Evolutionary conservation across 2,797 vertebrate species (phyloP).

Genomic region (Pangasius mekongensis): DNA sequence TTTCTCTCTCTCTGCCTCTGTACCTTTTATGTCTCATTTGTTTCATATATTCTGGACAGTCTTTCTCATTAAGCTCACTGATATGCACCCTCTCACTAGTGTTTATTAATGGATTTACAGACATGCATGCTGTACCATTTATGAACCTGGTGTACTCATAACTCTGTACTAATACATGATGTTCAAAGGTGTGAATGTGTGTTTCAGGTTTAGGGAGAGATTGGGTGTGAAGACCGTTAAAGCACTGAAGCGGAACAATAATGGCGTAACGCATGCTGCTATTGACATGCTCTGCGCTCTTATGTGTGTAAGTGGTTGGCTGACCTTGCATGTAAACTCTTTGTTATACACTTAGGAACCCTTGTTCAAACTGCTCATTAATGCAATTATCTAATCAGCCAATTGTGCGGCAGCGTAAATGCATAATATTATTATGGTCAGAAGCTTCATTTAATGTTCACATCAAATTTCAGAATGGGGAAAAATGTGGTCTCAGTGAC

Average conservation of each 20-base stretch:
- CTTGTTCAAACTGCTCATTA: background rate
- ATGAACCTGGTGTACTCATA: background rate
- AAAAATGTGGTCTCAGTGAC: background rate
- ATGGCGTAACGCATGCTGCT: conserved; percentile 92
- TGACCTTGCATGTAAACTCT: background rate
- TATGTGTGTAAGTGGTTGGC: conserved; percentile 94
- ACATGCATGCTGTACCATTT: background rate
- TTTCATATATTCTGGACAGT: background rate
- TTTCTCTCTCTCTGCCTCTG: background rate
- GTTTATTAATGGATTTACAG: background rate
- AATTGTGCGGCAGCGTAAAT: background rate
- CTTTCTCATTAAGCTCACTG: background rate
- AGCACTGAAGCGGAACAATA: conserved; percentile 95
- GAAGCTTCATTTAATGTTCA: background rate
- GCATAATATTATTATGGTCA: background rate
- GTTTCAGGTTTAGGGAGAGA: conserved; percentile 91
- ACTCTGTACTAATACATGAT: background rate
- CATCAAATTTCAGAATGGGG: background rate
- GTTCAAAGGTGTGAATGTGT: conserved; percentile 19
- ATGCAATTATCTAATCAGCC: background rate
- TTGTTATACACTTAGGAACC: background rate
- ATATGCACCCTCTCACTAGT: background rate
- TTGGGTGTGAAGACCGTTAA: conserved; percentile 97
- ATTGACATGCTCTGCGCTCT: conserved; percentile 99
- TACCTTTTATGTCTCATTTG: background rate